Base-by-base conservation (phyloP, 2,113 vertebrate genomes). In the Catharus bicknelli region DNA sequence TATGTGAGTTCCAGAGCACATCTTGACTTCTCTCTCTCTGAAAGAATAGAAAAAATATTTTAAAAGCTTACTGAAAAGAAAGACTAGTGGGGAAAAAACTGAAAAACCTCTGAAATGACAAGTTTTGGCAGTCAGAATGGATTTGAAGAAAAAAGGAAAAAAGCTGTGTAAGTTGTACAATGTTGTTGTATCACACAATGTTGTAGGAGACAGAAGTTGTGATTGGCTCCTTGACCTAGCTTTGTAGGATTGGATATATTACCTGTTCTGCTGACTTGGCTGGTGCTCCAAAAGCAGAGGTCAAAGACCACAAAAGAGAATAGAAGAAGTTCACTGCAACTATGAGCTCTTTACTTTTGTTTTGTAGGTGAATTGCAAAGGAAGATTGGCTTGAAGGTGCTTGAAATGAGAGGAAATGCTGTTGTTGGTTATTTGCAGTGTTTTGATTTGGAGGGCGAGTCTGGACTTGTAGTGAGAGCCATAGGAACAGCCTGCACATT, bases 381-480 rank as follows among this genome's bases (percentile, higher is more conserved):
- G 96, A 99, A 99, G 97, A 99, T 99, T 89, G 99, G 99, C 62
- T 96, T 99, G 92, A 99, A 99, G 96, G 99, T 99, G 29, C 97
- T 99, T 89, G 99, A 99, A 97, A 99, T 99, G 99, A 98, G 99
- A 72, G 99, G 99, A 79, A 99, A 99, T 90, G 98, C 99, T 16
- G 99, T 99, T 81, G 99, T 99, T 90, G 99, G 99, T 63, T 99
- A 99, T 92, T 97, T 99, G 88, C 99, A 99, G 97, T 99, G 99
- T 95, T 99, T 99, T 80, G 99, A 99, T 91, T 98, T 99, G 97
- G 99, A 99, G 95, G 99, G 99, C 80, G 99, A 99, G 87, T 99
- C 99, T 10, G 99, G 99, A 66, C 97, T 99, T 67, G 99, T 99
- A 76, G 99, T 99, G 32, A 98, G 99, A 91, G 99, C 99, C 97